phyloP scores from a whole-genome alignment of 2,888 invertebrate genomes.

The Cryptocheilus praepositus region DNA sequence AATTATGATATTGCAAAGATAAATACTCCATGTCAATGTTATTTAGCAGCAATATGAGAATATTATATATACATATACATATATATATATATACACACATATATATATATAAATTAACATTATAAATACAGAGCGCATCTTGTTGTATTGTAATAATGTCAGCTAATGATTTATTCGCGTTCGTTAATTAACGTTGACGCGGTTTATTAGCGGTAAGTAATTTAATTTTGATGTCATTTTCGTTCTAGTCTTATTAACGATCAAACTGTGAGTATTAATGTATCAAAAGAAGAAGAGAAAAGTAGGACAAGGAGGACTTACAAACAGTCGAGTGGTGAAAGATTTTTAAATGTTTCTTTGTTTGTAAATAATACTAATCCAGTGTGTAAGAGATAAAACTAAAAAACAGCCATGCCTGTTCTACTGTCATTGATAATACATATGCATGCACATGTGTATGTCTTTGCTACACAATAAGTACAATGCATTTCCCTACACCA shows the following conservation, averaged over 20 bases:
- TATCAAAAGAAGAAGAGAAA: no score
- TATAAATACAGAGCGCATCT: slow-evolving; percentile 10
- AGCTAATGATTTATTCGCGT: slow-evolving; percentile 21
- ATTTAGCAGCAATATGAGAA: slow-evolving; percentile 38
- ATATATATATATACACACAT: slow-evolving; percentile 16
- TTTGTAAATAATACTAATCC: no score
- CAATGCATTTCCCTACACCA: no score
- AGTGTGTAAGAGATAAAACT: no score
- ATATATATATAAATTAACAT: slow-evolving; percentile 6
- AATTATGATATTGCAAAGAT: slow-evolving; percentile 28
- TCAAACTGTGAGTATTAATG: no score
- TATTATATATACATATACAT: slow-evolving; percentile 42
- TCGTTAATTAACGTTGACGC: slow-evolving; percentile 24
- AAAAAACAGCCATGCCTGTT: no score
- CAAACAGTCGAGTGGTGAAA: no score
- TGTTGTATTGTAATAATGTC: slow-evolving; percentile 27
- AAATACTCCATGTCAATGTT: slow-evolving; percentile 43
- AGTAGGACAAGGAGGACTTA: no score
- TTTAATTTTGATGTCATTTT: slow-evolving; percentile 28
- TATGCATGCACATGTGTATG: no score
- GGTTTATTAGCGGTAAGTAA: slow-evolving; percentile 12
- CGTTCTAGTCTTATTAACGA: slow-evolving; percentile 42
- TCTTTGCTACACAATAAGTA: no score
- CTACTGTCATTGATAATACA: no score
- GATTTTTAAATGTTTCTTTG: no score